Base-by-base conservation (phyloP, 1,140 invertebrate species). In the Sinella curviseta region DNA sequence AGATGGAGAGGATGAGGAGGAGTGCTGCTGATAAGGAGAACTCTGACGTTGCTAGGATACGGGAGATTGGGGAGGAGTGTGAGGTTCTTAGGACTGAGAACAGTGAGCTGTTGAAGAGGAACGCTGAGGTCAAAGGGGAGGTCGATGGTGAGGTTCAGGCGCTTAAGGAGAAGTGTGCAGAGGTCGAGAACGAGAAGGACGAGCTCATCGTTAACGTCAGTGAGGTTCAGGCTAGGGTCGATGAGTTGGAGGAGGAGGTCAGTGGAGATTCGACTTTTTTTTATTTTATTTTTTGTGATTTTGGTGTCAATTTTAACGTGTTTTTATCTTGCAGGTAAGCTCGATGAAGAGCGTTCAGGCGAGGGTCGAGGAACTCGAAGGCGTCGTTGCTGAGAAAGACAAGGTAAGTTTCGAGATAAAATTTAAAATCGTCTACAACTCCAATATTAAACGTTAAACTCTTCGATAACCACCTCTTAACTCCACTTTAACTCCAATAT, bases 161-260 rank as follows among this genome's bases (percentile, higher is more conserved):
- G 65, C n/a, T 70, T 1, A 24, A 30, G 31, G 14, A 48, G 39
- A 48, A 60, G 24, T 60, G 57, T 26, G 4, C 14, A 14, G 57
- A 60, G 57, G 12, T 60, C 8, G 57, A 60, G 24, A 75, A 20
- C 74, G 74, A 75, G 74, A 75, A 75, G 16, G 31, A 30, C 28
- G 74, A 75, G 36, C 24, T 75, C 14, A 4, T 75, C 4, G 35
- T 75, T 1, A 14, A 48, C 12, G 39, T 75, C 4, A 48, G 35
- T 48, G 74, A 75, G 14, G 4, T 39, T 8, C 36, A 48, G 24
- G 3, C 33, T 3, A 4, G 39, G 4, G 34, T 36, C 28, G 74
- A 75, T 35, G 35, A 39, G 74, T 48, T 75, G 34, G 74, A 75
- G 28, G 74, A 75, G 28, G 74, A 75, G 28, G 14, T 24, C 34